Percentiles rank a stretch among this genome's conserved stretches.
phyloP scores from a whole-genome alignment of 2,888 invertebrate genomes.

The Xestia sexstrigata region DNA sequence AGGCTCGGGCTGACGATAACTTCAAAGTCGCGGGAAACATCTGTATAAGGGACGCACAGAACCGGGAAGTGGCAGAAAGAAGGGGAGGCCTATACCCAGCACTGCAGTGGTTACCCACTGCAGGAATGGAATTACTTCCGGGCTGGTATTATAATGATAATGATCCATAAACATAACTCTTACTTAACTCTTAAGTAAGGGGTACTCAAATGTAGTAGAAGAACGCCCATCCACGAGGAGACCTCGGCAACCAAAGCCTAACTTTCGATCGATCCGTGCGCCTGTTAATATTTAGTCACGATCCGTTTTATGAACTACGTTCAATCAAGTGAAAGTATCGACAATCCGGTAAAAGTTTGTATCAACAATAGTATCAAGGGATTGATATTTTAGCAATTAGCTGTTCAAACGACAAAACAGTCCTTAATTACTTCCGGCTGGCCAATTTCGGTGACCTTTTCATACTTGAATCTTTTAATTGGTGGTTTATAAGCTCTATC shows the following conservation, averaged over 20 bases:
- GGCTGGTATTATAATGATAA: no score
- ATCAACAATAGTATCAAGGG: conserved; percentile 21
- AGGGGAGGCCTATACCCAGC: no score
- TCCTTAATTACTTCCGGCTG: conserved; percentile 3
- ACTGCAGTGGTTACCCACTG: no score
- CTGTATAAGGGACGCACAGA: no score
- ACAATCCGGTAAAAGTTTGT: conserved; percentile 16
- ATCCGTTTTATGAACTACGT: background rate
- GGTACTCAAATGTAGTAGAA: background rate
- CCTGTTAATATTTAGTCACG: background rate
- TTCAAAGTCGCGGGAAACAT: no score
- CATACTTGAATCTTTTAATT: background rate
- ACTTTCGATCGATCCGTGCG: background rate
- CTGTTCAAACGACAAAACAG: conserved; percentile 7
- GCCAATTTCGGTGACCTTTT: background rate
- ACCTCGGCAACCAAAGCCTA: background rate
- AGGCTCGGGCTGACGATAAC: no score
- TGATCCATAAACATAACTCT: background rate
- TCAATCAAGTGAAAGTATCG: background rate
- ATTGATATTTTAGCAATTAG: conserved; percentile 38
- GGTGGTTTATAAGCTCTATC: background rate
- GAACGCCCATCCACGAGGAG: background rate
- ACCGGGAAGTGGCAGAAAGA: no score
- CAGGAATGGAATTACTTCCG: no score
- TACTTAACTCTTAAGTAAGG: background rate